Conservation (phyloP, 2,113 vertebrate genomes). For the Nipponia nippon region DNA sequence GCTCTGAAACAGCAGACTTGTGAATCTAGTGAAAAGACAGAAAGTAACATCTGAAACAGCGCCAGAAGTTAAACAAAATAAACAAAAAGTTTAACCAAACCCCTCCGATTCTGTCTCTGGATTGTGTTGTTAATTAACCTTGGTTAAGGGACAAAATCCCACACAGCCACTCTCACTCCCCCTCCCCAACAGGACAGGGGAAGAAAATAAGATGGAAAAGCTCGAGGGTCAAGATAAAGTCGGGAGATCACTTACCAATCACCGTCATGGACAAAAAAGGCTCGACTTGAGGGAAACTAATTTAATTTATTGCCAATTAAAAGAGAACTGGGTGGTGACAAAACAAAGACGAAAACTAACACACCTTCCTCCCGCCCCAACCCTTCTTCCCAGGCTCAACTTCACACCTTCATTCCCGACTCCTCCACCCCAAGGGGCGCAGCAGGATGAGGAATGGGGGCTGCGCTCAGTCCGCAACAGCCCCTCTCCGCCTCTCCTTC, state of each 20-base stretch:
- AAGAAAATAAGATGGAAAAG: not conserved
- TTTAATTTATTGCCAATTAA: not conserved
- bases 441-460: no score
- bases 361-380: not conserved
- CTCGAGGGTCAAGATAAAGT: not conserved
- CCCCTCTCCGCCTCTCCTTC: not conserved
- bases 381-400: not conserved
- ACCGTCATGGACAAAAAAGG: fast-evolving
- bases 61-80: not conserved
- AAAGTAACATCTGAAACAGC: fast-evolving
- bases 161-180: fast-evolving
- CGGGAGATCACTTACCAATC: not conserved
- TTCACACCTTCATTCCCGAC: fast-evolving
- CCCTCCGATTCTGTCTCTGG: not conserved
- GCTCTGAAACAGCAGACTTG: not conserved
- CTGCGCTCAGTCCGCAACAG: fast-evolving
- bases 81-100: not conserved
- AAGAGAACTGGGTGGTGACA: not conserved
- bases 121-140: not conserved
- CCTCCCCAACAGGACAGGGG: not conserved
- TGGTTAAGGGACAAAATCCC: not conserved
- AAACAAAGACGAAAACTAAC: not conserved
- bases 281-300: not conserved
- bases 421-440: fast-evolving
- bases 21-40: not conserved